Evolutionary conservation across 2,113 vertebrate genomes (phyloP).

Genomic region (Origma solitaria): DNA sequence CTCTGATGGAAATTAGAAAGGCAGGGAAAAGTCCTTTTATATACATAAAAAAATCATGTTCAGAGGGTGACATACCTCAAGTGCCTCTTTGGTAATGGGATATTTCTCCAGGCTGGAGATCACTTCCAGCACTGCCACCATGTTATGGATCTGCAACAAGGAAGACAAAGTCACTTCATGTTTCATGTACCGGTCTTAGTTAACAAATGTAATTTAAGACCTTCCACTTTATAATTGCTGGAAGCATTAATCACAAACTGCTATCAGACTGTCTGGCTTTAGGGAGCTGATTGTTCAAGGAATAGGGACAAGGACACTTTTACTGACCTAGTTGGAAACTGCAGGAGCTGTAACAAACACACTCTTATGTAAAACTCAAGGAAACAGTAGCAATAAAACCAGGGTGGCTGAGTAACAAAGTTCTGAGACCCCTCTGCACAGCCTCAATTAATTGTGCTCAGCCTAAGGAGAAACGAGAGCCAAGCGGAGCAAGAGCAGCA

Average conservation of each 20-base stretch:
- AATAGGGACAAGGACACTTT: slow-evolving; percentile 54
- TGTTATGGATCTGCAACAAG: slow-evolving; percentile 89
- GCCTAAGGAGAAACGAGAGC: fast-evolving
- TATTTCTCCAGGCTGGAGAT: slow-evolving; percentile 96
- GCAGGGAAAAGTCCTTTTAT: not conserved
- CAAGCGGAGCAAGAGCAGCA: not conserved
- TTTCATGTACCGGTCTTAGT: not conserved
- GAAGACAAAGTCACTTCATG: slow-evolving; percentile 55
- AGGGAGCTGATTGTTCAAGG: slow-evolving; percentile 20
- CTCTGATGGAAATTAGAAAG: not conserved
- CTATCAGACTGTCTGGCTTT: slow-evolving; percentile 29
- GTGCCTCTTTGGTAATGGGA: slow-evolving; percentile 97
- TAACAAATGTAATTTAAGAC: slow-evolving; percentile 12
- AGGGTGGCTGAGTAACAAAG: not conserved
- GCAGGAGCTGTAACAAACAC: slow-evolving; percentile 2
- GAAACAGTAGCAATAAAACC: not conserved
- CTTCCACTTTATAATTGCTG: slow-evolving; percentile 42
- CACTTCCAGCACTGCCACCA: slow-evolving; percentile 93
- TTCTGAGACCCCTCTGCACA: not conserved
- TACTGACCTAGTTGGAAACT: slow-evolving; percentile 18
- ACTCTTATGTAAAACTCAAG: not conserved
- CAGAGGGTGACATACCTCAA: slow-evolving; percentile 80
- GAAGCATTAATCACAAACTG: slow-evolving; percentile 34
- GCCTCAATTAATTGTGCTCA: not conserved
- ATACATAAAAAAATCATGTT: not conserved